phyloP scores from a whole-genome alignment of 2,888 invertebrate genomes.

The Amphipyra tragopoginis region DNA sequence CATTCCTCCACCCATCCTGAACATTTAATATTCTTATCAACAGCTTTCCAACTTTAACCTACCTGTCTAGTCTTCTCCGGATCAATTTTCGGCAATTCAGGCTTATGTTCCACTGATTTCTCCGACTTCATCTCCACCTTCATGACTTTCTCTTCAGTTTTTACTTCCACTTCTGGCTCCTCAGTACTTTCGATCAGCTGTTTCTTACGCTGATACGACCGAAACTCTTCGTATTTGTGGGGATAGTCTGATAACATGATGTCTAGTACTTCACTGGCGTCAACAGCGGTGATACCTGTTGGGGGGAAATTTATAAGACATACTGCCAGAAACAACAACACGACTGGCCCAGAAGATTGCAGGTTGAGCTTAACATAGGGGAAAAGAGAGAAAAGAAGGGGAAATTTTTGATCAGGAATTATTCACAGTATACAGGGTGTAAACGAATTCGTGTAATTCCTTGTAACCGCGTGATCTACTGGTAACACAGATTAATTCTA shows the following conservation, averaged over 20 bases:
- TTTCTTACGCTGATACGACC: slow-evolving; percentile 91
- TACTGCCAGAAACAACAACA: not conserved
- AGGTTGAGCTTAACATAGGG: too few relatives aligned
- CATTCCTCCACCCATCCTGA: too few relatives aligned
- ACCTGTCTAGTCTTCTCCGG: slow-evolving; percentile 85
- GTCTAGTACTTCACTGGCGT: slow-evolving; percentile 97
- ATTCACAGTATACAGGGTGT: too few relatives aligned
- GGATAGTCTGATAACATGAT: slow-evolving; percentile 98
- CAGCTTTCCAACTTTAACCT: slow-evolving; percentile 19
- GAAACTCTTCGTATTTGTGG: slow-evolving; percentile 97
- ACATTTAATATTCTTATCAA: not conserved
- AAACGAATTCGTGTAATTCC: too few relatives aligned
- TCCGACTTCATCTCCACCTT: slow-evolving; percentile 76
- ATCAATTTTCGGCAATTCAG: slow-evolving; percentile 80
- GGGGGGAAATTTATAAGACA: slow-evolving; percentile 1
- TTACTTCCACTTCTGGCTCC: slow-evolving; percentile 61
- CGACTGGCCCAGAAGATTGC: too few relatives aligned
- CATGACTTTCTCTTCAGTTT: slow-evolving; percentile 69
- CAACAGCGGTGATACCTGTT: slow-evolving; percentile 95
- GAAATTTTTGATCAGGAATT: too few relatives aligned
- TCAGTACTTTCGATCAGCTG: slow-evolving; percentile 73
- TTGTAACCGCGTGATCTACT: too few relatives aligned
- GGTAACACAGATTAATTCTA: too few relatives aligned
- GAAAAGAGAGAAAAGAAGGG: too few relatives aligned
- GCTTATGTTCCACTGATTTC: slow-evolving; percentile 70